Evolutionary conservation across 2,797 vertebrate genomes (phyloP), one percentile per base, ranked within the genome.

Genomic region (Coregonus ussuriensis): DNA sequence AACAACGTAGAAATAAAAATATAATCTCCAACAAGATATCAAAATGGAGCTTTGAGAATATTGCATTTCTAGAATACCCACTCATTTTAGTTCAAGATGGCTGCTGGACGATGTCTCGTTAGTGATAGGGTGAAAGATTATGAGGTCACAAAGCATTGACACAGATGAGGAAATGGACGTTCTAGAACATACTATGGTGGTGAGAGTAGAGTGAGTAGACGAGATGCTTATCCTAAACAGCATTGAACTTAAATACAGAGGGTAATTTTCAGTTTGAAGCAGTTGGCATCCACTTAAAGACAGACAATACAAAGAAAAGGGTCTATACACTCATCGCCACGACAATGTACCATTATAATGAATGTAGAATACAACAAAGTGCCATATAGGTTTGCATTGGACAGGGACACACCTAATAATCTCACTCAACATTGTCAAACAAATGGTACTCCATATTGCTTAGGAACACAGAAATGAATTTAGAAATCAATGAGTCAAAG

Each of bases 361-460:
- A 95, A 96, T 95, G 96, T 95, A 96, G 94, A 95, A 95, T 94
- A 97, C 94, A 91, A 96, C 95, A 96, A 96, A 95, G 97, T 96
- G 93, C 96, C 94, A 94, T 95, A 96, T 95, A 95, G 93, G 95
- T 95, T 96, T 95, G 97, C 95, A 94, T 96, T 94, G 94, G 95
- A 97, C 94, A 96, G 95, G 95, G 95, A 96, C 95, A 97, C 96
- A 94, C 94, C 95, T 97, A 98, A 93, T 96, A 95, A 96, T 95
- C 94, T 96, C 95, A 95, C 95, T 95, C 95, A 95, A 97, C 95
- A 94, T 95, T 93, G 94, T 96, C 95, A 97, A 98, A 97, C 96
- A 95, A 95, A 98, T 96, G 96, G 94, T 96, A 97, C 95, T 98
- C 96, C 96, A 97, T 98, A 98, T 99, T 98, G 98, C 98, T 99